Percentiles rank a stretch among this genome's conserved stretches.
Conservation (phyloP, 1,140 invertebrate species). For the Lordiphosa mommai region DNA sequence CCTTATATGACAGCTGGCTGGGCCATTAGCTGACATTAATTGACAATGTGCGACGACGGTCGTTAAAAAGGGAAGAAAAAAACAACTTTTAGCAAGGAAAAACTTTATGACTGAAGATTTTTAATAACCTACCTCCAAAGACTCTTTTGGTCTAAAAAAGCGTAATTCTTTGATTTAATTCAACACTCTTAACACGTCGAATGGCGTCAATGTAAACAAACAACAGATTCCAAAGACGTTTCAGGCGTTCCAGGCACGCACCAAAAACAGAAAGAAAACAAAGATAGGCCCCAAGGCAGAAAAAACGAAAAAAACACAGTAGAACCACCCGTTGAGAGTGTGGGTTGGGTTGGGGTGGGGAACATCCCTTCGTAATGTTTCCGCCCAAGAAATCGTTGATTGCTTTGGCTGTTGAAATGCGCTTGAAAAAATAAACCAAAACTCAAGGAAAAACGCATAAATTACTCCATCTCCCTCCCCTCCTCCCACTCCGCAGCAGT, state of each 20-base stretch:
- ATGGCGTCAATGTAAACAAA: slow-evolving; percentile 65
- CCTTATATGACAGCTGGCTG: slow-evolving; percentile 34
- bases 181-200: slow-evolving; percentile 45
- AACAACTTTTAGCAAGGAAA: neutral
- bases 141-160: no score
- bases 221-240: slow-evolving; percentile 15
- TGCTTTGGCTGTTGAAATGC: slow-evolving; percentile 74
- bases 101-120: neutral
- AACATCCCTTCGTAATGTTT: slow-evolving; percentile 65
- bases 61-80: slow-evolving; percentile 14
- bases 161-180: slow-evolving; percentile 35
- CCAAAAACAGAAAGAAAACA: slow-evolving; percentile 5
- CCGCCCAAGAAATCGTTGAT: slow-evolving; percentile 63
- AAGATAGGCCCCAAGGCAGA: slow-evolving; percentile 16
- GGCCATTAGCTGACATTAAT: slow-evolving; percentile 46
- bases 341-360: neutral
- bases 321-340: slow-evolving; percentile 48
- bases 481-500: neutral
- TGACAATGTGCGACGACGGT: slow-evolving; percentile 31
- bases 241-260: slow-evolving; percentile 41
- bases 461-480: slow-evolving; percentile 46
- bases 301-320: neutral
- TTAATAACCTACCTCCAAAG: slow-evolving; percentile 27
- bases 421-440: slow-evolving; percentile 75
- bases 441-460: slow-evolving; percentile 70